These are phyloP conservation scores for Ciconia maguari DNA, from an alignment of 2,113 vertebrate species.

Conservation along the genomic window DNA sequence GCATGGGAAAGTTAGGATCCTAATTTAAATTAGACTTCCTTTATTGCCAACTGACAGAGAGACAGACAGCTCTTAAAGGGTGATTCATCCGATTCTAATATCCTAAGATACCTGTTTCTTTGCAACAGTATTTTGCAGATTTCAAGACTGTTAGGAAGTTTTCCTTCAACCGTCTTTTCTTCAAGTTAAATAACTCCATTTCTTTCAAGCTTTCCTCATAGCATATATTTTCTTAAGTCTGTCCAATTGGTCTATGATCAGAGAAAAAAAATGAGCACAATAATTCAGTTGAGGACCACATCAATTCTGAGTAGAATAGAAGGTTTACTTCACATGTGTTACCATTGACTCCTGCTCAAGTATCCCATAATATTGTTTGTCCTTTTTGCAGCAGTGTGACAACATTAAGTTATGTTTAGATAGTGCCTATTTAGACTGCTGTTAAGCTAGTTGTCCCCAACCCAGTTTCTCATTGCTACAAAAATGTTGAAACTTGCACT, in stretches of 20 bases:
- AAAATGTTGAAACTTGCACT: background rate
- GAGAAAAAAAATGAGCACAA: background rate
- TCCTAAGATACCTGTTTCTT: background rate
- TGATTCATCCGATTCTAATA: background rate
- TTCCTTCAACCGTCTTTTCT: background rate
- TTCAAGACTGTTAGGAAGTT: background rate
- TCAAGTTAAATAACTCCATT: background rate
- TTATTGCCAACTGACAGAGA: background rate
- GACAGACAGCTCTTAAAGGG: background rate
- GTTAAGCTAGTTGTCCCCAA: background rate
- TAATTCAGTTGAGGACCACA: background rate
- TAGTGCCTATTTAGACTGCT: background rate
- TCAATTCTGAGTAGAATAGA: background rate
- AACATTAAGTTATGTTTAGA: background rate
- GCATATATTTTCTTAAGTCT: background rate
- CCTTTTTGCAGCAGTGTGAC: background rate
- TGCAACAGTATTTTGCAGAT: background rate
- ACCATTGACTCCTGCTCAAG: background rate
- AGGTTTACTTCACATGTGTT: background rate
- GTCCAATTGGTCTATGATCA: background rate
- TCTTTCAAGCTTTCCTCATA: background rate
- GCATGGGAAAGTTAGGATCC: background rate
- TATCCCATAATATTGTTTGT: background rate
- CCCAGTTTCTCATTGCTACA: background rate
- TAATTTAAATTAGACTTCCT: background rate